Conservation (phyloP, 2,797 vertebrate species). For the Chiroxiphia lanceolata region DNA sequence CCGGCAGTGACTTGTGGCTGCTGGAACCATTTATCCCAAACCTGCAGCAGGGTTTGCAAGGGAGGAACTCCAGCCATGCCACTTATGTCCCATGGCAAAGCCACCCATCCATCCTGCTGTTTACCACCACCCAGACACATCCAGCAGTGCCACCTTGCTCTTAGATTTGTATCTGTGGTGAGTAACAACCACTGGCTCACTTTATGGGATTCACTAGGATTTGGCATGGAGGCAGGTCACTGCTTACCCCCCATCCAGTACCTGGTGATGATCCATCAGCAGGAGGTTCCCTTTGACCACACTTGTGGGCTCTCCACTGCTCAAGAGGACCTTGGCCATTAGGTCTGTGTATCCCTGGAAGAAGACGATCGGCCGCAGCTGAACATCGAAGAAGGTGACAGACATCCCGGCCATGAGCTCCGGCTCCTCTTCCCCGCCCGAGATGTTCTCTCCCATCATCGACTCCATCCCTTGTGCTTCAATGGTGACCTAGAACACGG, state of each 20-base stretch:
- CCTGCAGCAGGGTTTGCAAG: background rate
- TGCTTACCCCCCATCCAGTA: background rate
- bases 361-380: conserved; percentile 65
- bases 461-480: conserved; percentile 70
- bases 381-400: conserved; percentile 68
- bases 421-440: conserved; percentile 24
- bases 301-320: conserved; percentile 55
- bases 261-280: conserved; percentile 75
- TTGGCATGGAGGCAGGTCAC: background rate
- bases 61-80: rapidly evolving
- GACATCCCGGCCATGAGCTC: conserved; percentile 68
- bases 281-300: conserved; percentile 72
- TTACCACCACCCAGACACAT: background rate
- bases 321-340: conserved; percentile 71
- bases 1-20: rapidly evolving
- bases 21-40: background rate
- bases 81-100: background rate
- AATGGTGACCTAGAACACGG: conserved; percentile 53
- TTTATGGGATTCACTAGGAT: background rate
- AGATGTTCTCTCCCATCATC: background rate
- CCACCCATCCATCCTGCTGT: background rate
- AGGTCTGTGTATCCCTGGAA: conserved; percentile 76
- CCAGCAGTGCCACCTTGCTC: background rate
- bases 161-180: background rate
- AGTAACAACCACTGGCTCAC: rapidly evolving